phyloP scores from a whole-genome alignment of 2,888 invertebrate species.

The Dinocampus coccinellae region DNA sequence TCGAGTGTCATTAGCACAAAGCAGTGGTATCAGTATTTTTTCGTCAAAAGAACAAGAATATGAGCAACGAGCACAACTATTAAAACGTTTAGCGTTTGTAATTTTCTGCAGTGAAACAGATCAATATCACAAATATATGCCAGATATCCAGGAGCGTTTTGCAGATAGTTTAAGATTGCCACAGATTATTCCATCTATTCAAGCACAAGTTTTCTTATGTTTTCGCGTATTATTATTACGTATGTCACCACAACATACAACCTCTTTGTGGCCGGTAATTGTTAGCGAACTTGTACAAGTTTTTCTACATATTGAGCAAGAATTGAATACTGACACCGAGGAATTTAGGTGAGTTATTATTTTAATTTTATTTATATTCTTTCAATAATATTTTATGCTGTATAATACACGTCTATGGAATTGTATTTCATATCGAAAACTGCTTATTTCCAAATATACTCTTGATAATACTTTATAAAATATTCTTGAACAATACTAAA shows the following conservation, averaged over 20 bases:
- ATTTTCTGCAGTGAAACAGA: slow-evolving; percentile 89
- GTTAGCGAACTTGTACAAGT: slow-evolving; percentile 93
- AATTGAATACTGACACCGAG: slow-evolving; percentile 81
- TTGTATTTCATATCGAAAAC: not conserved
- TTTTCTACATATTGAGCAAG: slow-evolving; percentile 87
- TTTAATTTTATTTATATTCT: not conserved
- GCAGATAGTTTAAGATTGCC: slow-evolving; percentile 85
- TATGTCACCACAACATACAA: slow-evolving; percentile 87
- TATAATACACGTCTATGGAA: too few relatives aligned
- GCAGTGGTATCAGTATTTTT: slow-evolving; percentile 84
- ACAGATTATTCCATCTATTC: slow-evolving; percentile 80
- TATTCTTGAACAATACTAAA: not conserved
- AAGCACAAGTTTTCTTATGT: slow-evolving; percentile 89
- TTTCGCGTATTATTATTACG: slow-evolving; percentile 87
- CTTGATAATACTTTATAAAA: not conserved
- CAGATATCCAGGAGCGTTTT: slow-evolving; percentile 90
- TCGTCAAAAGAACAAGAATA: slow-evolving; percentile 87
- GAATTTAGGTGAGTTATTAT: slow-evolving; percentile 76
- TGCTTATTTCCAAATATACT: not conserved
- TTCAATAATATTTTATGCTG: not conserved
- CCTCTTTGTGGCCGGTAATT: slow-evolving; percentile 91
- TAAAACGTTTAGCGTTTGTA: slow-evolving; percentile 86
- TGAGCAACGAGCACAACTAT: slow-evolving; percentile 83
- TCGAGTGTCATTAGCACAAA: slow-evolving; percentile 83
- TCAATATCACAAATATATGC: slow-evolving; percentile 89